These are phyloP conservation scores for Drosophila macrospina DNA, from an alignment of 2,888 invertebrate species.

Conservation along the genomic window DNA sequence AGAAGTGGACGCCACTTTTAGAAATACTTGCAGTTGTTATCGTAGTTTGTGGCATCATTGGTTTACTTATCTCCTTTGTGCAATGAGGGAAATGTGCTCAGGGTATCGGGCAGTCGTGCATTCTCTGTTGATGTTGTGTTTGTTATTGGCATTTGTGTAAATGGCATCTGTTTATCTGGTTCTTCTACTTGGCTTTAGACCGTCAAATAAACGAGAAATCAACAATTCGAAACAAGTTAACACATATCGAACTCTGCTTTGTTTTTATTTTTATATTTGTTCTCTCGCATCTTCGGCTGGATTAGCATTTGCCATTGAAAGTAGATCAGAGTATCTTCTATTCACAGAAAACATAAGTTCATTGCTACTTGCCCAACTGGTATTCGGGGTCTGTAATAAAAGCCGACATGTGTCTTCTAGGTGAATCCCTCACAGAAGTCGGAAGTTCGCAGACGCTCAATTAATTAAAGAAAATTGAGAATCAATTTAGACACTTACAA, in stretches of 20 bases:
- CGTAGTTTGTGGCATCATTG: constrained; percentile 25
- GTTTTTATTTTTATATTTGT: background rate
- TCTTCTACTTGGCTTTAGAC: constrained; percentile 13
- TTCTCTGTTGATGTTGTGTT: background rate
- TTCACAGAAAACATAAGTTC: constrained; percentile 41
- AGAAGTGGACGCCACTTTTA: constrained; percentile 40
- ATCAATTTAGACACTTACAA: constrained; percentile 1
- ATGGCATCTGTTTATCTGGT: constrained; percentile 14
- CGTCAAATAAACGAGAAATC: constrained; percentile 25
- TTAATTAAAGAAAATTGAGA: background rate
- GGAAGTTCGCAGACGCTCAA: constrained; percentile 25
- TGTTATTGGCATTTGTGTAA: constrained; percentile 12
- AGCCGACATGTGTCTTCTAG: background rate
- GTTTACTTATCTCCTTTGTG: background rate
- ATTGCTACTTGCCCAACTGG: constrained; percentile 41
- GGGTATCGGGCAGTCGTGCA: background rate
- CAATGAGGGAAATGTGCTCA: background rate
- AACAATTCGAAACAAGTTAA: constrained; percentile 25
- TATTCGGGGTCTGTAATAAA: constrained; percentile 27
- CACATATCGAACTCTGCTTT: constrained; percentile 4
- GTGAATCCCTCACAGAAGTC: constrained; percentile 12
- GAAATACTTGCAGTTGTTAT: constrained; percentile 28
- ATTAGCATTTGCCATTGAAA: constrained; percentile 53
- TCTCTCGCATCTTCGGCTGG: background rate
- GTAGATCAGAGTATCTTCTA: constrained; percentile 31